Conservation (phyloP, 2,888 invertebrate species). For the Tenthredo amoena region DNA sequence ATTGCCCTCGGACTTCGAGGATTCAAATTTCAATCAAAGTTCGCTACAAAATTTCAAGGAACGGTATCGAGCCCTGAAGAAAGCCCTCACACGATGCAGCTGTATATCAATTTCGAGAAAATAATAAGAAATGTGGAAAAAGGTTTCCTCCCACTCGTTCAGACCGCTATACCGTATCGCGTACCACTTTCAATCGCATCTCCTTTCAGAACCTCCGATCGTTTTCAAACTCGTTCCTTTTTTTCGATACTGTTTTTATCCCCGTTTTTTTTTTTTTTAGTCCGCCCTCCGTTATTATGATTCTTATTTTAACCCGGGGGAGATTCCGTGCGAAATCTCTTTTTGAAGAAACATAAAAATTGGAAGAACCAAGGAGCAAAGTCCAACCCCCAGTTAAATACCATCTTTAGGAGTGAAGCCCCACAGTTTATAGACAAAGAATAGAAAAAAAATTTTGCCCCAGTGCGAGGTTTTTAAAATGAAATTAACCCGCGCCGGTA, state of each 20-base stretch:
- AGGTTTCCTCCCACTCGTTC: slow-evolving; percentile 19
- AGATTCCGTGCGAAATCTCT: background rate
- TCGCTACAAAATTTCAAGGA: background rate
- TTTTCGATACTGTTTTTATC: background rate
- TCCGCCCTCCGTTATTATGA: background rate
- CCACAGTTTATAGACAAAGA: too few relatives aligned
- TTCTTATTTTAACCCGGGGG: background rate
- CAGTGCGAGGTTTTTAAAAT: too few relatives aligned
- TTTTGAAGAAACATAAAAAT: background rate
- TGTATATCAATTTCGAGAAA: background rate
- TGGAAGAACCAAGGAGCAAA: background rate
- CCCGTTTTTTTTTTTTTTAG: background rate
- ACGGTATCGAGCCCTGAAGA: background rate
- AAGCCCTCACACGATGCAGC: background rate
- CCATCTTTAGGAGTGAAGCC: too few relatives aligned
- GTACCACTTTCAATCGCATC: slow-evolving; percentile 41
- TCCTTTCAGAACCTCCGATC: background rate
- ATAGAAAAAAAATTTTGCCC: too few relatives aligned
- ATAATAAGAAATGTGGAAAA: slow-evolving; percentile 26
- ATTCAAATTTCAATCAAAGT: background rate
- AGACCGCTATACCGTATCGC: background rate
- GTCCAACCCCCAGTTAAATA: too few relatives aligned
- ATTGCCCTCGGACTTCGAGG: background rate
- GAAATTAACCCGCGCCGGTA: too few relatives aligned
- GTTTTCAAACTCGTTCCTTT: background rate